Evolutionary conservation across 2,113 vertebrate species (phyloP), one percentile per base, ranked within the genome.

Genomic region (Austrofundulus limnaeus): DNA sequence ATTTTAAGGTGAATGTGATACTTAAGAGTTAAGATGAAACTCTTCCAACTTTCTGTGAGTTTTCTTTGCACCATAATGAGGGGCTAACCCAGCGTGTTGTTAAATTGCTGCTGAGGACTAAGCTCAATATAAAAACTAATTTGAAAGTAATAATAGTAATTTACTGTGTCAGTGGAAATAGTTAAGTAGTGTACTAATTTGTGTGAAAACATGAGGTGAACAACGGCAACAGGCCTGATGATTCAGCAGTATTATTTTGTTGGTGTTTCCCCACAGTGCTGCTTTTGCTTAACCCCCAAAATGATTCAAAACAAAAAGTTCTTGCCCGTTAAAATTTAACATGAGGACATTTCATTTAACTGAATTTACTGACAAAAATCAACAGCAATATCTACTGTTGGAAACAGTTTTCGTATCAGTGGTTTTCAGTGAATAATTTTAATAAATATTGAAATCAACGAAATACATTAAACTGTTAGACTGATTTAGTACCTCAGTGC

Each of bases 131-230:
- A 46, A 59, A 70, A 66, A 61, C 52, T 63, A 75, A 83, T 75
- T 74, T 78, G 70, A 85, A 82, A 78, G 85, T 75, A 81, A 34
- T 75, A 69, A 70, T 80, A 70, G 72, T 77, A 74, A 79, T 82
- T 78, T 72, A 83, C 66, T 79, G 60, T 82, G 61, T 75, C 57
- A 42, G 66, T 21, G 62, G 78, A 81, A 77, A 79, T 83, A 62
- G 70, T 20, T 42, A 60, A 63, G 64, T 70, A 79, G 70, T 70
- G 79, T 64, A 60, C 42, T 24, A 56, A 63, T 75, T 71, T 37
- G 74, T 71, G 64, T 46, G 46, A 57, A 70, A 80, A 82, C 70
- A 77, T 51, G 28, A 43, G 31, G 48, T 8, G 9, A 34, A 34
- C 19, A 24, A 8, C 49, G 52, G 51, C 37, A 24, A 24, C 17